phyloP scores from a whole-genome alignment of 2,888 invertebrate genomes.

The Julus scanicus region DNA sequence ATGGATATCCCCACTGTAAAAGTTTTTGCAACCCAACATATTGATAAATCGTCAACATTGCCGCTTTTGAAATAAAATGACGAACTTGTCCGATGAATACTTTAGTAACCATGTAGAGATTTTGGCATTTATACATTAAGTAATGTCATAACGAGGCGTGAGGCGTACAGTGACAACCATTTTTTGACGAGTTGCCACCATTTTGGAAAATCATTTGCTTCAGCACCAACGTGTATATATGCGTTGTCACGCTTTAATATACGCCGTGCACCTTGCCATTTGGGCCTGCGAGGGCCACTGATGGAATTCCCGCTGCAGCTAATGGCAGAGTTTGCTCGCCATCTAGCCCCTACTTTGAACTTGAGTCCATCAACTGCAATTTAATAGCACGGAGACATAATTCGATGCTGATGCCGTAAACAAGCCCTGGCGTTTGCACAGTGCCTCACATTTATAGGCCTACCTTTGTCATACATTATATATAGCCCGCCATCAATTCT shows the following conservation, averaged over 20 bases:
- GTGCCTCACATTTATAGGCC: slow-evolving; percentile 20
- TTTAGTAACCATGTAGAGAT: too few relatives aligned
- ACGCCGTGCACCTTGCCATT: neutral
- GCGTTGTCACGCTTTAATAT: neutral
- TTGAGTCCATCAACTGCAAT: slow-evolving; percentile 26
- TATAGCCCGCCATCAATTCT: slow-evolving; percentile 35
- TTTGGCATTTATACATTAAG: too few relatives aligned
- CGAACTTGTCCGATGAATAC: too few relatives aligned
- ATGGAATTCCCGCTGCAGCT: neutral
- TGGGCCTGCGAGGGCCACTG: neutral
- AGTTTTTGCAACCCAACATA: too few relatives aligned
- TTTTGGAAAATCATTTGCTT: too few relatives aligned
- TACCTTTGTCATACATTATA: slow-evolving; percentile 42
- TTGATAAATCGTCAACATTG: too few relatives aligned
- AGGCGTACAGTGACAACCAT: too few relatives aligned
- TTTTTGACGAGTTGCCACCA: too few relatives aligned
- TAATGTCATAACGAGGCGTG: too few relatives aligned
- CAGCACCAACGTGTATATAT: too few relatives aligned
- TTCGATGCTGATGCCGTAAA: slow-evolving; percentile 39
- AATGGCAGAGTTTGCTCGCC: slow-evolving; percentile 34
- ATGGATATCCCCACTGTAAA: too few relatives aligned
- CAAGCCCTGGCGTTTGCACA: neutral
- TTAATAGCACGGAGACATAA: slow-evolving; percentile 30
- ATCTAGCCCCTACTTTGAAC: slow-evolving; percentile 23
- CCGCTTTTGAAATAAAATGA: too few relatives aligned